Percentiles rank a stretch among this genome's conserved stretches.
These are phyloP conservation scores for Shinisaurus crocodilurus DNA, from an alignment of 2,113 vertebrate species.

Conservation along the genomic window DNA sequence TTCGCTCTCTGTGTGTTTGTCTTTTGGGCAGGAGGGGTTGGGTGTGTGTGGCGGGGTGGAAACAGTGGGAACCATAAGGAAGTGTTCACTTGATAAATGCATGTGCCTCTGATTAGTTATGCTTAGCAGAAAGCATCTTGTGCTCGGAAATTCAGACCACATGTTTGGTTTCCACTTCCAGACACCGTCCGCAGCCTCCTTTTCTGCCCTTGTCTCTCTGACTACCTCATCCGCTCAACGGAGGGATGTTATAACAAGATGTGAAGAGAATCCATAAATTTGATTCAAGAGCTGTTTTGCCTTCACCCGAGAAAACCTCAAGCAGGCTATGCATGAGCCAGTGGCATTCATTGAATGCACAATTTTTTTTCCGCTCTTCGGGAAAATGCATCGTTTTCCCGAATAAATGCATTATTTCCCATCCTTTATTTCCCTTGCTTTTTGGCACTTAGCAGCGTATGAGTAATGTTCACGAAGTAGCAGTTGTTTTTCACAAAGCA, in stretches of 20 bases:
- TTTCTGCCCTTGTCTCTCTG: constrained; percentile 49
- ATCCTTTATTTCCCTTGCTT: neutral
- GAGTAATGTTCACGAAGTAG: neutral
- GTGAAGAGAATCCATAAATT: constrained; percentile 50
- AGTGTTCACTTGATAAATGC: constrained; percentile 11
- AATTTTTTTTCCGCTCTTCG: neutral
- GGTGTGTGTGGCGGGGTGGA: too few relatives aligned
- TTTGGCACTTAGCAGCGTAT: neutral
- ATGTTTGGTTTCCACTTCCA: constrained; percentile 19
- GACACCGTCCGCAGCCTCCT: constrained; percentile 16
- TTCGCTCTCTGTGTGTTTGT: neutral
- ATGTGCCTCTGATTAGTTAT: neutral
- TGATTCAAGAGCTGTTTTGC: constrained; percentile 13
- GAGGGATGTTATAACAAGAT: constrained; percentile 30
- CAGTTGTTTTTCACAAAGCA: neutral
- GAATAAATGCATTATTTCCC: neutral
- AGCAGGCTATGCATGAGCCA: neutral
- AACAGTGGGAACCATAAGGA: neutral
- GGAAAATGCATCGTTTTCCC: neutral
- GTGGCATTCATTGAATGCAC: constrained; percentile 16
- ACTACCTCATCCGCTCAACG: constrained; percentile 30
- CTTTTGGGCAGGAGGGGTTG: neutral
- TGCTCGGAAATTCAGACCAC: constrained; percentile 12
- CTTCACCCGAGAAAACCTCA: constrained; percentile 34
- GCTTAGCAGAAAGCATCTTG: neutral